Conservation (phyloP, 2,113 vertebrate genomes). For the Hirundichthys speculiger region DNA sequence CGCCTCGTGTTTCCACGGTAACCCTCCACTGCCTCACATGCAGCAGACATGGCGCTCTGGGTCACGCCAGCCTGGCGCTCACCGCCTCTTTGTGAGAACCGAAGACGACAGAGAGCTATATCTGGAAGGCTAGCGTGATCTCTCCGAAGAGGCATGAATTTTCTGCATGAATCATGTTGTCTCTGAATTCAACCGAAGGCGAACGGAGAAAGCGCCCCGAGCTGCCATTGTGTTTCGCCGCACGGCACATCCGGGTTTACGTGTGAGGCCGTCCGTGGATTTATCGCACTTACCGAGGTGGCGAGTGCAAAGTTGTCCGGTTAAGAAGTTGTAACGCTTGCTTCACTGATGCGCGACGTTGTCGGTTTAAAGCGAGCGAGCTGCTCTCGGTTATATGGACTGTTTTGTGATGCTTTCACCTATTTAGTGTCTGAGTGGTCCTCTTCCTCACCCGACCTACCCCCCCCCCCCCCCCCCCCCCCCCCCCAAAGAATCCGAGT, state of each 20-base stretch:
- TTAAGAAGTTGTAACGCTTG: not conserved
- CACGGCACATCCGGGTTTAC: too few species aligned
- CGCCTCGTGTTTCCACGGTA: too few species aligned
- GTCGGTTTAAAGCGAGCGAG: too few species aligned
- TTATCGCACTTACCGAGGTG: not conserved
- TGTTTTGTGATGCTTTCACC: not conserved
- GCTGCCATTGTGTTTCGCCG: not conserved
- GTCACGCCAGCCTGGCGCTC: not conserved
- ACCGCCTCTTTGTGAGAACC: not conserved
- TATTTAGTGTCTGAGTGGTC: not conserved
- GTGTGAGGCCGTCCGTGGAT: not conserved
- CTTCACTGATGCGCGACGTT: too few species aligned
- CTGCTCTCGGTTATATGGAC: not conserved
- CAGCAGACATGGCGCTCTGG: not conserved
- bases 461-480: too few species aligned
- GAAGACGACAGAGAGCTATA: not conserved
- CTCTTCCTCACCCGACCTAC: conserved; percentile 27
- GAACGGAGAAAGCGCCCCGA: not conserved
- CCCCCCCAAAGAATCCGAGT: conserved; percentile 6
- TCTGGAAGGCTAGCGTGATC: not conserved
- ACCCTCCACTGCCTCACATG: not conserved
- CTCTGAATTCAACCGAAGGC: not conserved
- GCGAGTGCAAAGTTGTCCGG: not conserved
- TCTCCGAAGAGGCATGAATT: not conserved
- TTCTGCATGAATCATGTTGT: conserved; percentile 6